Evolutionary conservation across 2,113 vertebrate genomes (phyloP).

Genomic region (Phylloscopus whistleri): DNA sequence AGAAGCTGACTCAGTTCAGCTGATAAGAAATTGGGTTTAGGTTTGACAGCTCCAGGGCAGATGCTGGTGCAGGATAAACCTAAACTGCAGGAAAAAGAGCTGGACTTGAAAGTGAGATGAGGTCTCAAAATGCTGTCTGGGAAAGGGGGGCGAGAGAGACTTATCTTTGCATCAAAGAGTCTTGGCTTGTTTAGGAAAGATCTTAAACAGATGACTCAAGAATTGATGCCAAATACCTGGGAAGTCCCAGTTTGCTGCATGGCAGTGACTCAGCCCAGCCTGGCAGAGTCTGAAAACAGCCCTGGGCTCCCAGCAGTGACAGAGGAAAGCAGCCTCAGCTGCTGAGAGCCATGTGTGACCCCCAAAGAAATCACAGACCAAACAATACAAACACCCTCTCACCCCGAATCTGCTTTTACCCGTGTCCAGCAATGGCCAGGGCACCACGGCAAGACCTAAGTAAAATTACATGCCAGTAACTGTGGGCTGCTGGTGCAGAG

Average conservation of each 20-base stretch:
- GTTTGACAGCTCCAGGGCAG: slow-evolving; percentile 22
- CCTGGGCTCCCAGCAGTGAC: neutral
- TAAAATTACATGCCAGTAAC: neutral
- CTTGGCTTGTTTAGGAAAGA: slow-evolving; percentile 5
- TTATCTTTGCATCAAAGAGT: neutral
- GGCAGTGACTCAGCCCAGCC: slow-evolving; percentile 55
- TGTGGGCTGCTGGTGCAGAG: neutral
- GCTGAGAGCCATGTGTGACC: neutral
- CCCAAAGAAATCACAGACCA: neutral
- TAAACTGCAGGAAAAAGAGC: neutral
- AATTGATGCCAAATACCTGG: slow-evolving; percentile 55
- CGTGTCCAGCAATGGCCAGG: neutral
- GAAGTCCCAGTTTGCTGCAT: slow-evolving; percentile 63
- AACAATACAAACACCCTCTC: neutral
- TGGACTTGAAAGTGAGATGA: neutral
- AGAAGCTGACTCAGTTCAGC: neutral
- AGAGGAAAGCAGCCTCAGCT: neutral
- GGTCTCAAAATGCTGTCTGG: neutral
- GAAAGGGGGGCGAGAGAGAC: neutral
- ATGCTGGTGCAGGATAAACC: slow-evolving; percentile 2
- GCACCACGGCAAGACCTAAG: neutral
- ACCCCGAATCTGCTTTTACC: neutral
- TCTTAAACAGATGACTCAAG: slow-evolving; percentile 46
- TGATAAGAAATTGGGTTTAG: neutral
- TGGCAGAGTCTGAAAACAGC: slow-evolving; percentile 41